Base-by-base conservation (phyloP, 1,140 invertebrate genomes). In the Gryon sp. region DNA sequence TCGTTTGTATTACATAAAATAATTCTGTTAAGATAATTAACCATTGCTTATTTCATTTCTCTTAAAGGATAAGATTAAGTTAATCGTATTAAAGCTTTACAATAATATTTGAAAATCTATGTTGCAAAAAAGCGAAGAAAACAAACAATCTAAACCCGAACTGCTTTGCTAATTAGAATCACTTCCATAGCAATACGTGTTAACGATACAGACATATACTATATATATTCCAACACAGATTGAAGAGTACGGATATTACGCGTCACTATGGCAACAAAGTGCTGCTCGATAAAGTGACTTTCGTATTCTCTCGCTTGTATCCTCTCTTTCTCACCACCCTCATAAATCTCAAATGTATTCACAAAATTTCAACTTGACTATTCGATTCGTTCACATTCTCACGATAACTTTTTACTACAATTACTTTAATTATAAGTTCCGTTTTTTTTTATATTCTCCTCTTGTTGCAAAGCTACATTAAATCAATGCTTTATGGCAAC, bases 221-320 rank as follows among this genome's bases (percentile, higher is more conserved):
- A 12, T 34, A 60, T 38, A 48, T 30, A 57, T 62, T 53, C 38
- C 22, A 7, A 55, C 59, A 53, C 62, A 70, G 74, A 76, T 76
- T 76, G 57, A 66, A 63, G 60, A 60, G 38, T 36, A 60, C 59
- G 74, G 60, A 66, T 86, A 87, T 87, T 85, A 85, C 80, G 82
- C 82, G 86, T 89, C 83, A 79, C 85, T 81, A 87, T 89, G 84
- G 68, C 73, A 69, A 88, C 83, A 87, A 87, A 89, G 86, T 88
- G 86, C 86, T 85, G 78, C 60, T 78, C 87, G 84, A 88, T 89
- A 80, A 87, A 87, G 84, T 87, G 76, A 65, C 62, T 63, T 53
- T 76, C 70, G 36, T 48, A 50, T 30, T 80, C 62, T 46, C 55
- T 48, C 69, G 20, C 2, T 8, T 4, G 26, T 18, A 22, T 55